Evolutionary conservation across 1,140 invertebrate genomes (phyloP), one percentile per base, ranked within the genome.

Genomic region (Lanistes nyassanus): DNA sequence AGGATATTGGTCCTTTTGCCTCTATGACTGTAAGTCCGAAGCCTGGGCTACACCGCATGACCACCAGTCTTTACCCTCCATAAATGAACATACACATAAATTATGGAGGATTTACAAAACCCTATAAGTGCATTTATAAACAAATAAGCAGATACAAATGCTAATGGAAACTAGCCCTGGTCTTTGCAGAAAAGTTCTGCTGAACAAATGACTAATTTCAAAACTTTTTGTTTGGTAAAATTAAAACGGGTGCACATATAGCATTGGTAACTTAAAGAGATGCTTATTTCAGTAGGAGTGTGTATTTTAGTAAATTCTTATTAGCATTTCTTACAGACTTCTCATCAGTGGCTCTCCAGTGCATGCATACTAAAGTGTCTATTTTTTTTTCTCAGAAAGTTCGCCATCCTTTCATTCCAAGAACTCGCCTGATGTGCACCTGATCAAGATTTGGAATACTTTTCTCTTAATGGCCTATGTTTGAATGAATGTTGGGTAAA

Each of bases 1-100:
- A 83, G 1, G 76, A 72, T 74, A 81, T 84, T 65, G 86, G 87
- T 42, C 84, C 85, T 21, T 85, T 87, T 76, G 82, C 82, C 23
- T 84, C 81, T 39, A 72, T 79, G 94, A 78, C 76, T 31, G 86
- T 87, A 83, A 77, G 82, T 75, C 74, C n/a, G 51, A n/a, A 26
- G 7, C 9, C 23, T 51, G n/a, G n/a, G n/a, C n/a, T n/a, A n/a
- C n/a, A n/a, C n/a, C n/a, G n/a, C n/a, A n/a, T n/a, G n/a, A n/a
- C n/a, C n/a, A n/a, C n/a, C n/a, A n/a, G n/a, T n/a, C n/a, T n/a
- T n/a, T n/a, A n/a, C n/a, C n/a, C n/a, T n/a, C n/a, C n/a, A n/a
- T n/a, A n/a, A n/a, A n/a, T n/a, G n/a, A n/a, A n/a, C n/a, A n/a
- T n/a, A n/a, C n/a, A n/a, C n/a, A n/a, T n/a, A n/a, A n/a, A n/a